Conservation (phyloP, 2,797 vertebrate genomes). For the Lepilemur septentrionalis region DNA sequence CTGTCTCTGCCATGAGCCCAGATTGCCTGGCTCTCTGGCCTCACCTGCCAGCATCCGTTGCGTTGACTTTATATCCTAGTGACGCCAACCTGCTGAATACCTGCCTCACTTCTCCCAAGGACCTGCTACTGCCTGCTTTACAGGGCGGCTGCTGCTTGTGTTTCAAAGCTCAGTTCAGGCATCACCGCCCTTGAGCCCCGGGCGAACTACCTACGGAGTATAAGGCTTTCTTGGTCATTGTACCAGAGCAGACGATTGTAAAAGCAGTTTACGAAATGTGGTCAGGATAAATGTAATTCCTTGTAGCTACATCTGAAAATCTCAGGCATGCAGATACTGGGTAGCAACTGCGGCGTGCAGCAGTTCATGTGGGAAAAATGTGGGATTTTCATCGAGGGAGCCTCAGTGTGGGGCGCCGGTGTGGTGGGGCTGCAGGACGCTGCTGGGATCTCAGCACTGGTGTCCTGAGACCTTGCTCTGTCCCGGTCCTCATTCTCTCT, state of each 20-base stretch:
- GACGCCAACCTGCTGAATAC: neutral
- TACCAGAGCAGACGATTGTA: neutral
- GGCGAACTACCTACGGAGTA: neutral
- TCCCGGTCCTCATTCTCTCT: neutral
- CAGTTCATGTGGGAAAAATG: neutral
- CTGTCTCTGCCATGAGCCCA: neutral
- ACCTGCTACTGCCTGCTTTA: neutral
- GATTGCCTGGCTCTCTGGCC: neutral
- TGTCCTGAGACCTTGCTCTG: neutral
- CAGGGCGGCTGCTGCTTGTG: neutral
- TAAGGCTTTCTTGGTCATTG: constrained; percentile 22
- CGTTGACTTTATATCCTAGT: neutral
- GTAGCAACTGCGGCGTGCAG: neutral
- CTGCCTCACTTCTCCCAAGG: neutral
- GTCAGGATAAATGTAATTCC: neutral
- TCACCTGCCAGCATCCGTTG: neutral
- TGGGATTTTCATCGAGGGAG: neutral
- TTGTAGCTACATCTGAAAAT: neutral
- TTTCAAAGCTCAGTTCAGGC: neutral
- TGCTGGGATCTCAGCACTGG: neutral
- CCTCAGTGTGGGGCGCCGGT: accelerated
- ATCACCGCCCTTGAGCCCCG: neutral
- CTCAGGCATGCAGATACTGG: neutral
- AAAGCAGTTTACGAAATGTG: neutral
- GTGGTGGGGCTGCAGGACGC: neutral